Evolutionary conservation across 1,140 invertebrate species (phyloP).

Genomic region (Glossosoma conforme): DNA sequence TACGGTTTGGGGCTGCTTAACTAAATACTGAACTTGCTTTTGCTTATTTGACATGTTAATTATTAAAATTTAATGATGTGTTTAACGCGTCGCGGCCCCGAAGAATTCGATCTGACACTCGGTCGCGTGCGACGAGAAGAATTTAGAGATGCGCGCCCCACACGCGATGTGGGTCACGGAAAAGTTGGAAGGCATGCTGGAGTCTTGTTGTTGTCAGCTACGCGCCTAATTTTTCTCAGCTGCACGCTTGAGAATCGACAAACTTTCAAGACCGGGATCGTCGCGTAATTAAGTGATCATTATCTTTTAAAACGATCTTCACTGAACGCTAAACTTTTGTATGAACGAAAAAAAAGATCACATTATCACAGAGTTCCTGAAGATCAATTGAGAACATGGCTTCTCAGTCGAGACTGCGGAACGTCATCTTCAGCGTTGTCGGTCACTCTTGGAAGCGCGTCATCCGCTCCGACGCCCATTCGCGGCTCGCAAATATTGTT

Average conservation of each 20-base stretch:
- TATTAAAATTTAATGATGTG: not conserved
- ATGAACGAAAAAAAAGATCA: not conserved
- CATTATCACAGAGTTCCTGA: too few relatives aligned
- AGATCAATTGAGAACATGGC: too few relatives aligned
- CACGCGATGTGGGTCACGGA: not conserved
- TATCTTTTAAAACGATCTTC: not conserved
- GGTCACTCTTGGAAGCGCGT: too few relatives aligned
- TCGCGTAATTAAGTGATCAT: not conserved
- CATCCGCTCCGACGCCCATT: too few relatives aligned
- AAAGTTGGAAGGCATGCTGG: not conserved
- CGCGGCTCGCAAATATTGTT: too few relatives aligned
- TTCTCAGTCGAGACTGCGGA: too few relatives aligned
- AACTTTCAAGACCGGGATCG: not conserved
- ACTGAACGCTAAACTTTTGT: not conserved
- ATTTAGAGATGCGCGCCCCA: not conserved
- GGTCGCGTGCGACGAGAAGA: not conserved
- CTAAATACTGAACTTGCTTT: slow-evolving; percentile 18
- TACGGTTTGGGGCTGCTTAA: slow-evolving; percentile 7
- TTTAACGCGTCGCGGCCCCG: not conserved
- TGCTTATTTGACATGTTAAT: slow-evolving; percentile 20
- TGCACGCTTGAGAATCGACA: not conserved
- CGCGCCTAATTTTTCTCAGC: not conserved
- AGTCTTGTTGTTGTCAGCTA: not conserved
- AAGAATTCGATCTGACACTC: not conserved
- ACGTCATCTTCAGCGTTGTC: too few relatives aligned